Conservation (phyloP, 2,888 invertebrate species). For the Unio pictorum region DNA sequence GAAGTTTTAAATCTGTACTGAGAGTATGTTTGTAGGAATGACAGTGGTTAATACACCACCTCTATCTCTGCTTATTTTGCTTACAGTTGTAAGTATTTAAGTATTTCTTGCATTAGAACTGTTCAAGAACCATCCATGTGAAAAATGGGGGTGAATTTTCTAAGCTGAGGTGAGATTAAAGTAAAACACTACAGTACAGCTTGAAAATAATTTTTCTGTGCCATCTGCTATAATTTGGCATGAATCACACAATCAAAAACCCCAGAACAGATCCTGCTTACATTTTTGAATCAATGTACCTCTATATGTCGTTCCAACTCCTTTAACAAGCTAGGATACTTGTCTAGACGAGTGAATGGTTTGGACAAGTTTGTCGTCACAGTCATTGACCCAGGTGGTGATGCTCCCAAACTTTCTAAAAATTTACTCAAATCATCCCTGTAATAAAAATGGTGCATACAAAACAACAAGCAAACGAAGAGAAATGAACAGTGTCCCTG, state of each 20-base stretch:
- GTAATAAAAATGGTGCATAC: conserved; percentile 90
- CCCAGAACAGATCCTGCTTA: background rate
- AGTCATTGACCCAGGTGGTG: conserved; percentile 82
- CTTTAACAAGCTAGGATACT: conserved; percentile 89
- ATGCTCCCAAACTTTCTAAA: conserved; percentile 66
- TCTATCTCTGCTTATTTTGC: no score
- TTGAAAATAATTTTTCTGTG: background rate
- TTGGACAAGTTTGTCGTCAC: conserved; percentile 94
- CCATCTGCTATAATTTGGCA: background rate
- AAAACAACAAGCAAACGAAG: background rate
- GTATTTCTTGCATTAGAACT: no score
- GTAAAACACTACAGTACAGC: no score
- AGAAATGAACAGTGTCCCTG: background rate
- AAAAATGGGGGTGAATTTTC: no score
- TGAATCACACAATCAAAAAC: background rate
- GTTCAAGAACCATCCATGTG: no score
- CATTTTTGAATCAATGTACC: conserved; percentile 49
- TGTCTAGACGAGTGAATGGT: conserved; percentile 94
- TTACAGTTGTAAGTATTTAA: no score
- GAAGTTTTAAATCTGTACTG: no score
- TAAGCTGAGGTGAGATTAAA: no score
- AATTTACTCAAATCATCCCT: conserved; percentile 89
- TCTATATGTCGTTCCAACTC: conserved; percentile 96
- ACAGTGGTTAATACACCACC: no score
- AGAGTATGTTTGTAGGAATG: no score